Evolutionary conservation across 1,140 invertebrate species (phyloP).

Genomic region (Eurosta solidaginis): DNA sequence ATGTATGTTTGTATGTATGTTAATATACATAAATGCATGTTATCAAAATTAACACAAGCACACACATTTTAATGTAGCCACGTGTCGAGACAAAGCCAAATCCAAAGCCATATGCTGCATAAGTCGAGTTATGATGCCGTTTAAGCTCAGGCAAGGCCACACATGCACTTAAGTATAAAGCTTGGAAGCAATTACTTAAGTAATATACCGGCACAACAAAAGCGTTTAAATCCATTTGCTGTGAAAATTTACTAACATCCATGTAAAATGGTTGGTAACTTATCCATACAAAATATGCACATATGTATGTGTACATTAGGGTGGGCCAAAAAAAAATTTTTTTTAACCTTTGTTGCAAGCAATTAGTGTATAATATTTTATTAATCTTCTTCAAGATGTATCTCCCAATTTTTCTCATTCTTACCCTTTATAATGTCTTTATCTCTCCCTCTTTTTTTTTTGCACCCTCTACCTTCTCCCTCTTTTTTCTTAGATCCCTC

Average conservation of each 20-base stretch:
- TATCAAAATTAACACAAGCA: neutral
- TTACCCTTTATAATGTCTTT: too few relatives aligned
- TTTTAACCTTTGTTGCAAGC: neutral
- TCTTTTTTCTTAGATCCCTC: too few relatives aligned
- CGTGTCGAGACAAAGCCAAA: neutral
- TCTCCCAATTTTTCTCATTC: too few relatives aligned
- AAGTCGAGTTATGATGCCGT: neutral
- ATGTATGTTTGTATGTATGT: neutral
- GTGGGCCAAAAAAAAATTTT: too few relatives aligned
- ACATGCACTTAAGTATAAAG: conserved; percentile 4
- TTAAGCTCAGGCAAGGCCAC: conserved; percentile 14
- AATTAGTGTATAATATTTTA: neutral
- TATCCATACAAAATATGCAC: too few relatives aligned
- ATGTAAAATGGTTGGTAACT: neutral
- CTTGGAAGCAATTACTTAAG: conserved; percentile 27
- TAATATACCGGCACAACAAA: conserved; percentile 19
- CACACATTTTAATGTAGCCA: neutral
- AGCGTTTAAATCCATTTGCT: conserved; percentile 25
- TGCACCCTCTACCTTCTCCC: too few relatives aligned
- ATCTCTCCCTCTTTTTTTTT: too few relatives aligned
- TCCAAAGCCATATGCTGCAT: neutral
- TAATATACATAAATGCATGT: too few relatives aligned
- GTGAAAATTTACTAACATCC: neutral
- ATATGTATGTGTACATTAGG: neutral
- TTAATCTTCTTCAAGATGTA: too few relatives aligned